A percentile compares a stretch with the other conserved stretches of the same genome.
These are phyloP conservation scores for Lasioglossum pauxillum DNA, from an alignment of 2,888 invertebrate genomes.

Conservation along the genomic window DNA sequence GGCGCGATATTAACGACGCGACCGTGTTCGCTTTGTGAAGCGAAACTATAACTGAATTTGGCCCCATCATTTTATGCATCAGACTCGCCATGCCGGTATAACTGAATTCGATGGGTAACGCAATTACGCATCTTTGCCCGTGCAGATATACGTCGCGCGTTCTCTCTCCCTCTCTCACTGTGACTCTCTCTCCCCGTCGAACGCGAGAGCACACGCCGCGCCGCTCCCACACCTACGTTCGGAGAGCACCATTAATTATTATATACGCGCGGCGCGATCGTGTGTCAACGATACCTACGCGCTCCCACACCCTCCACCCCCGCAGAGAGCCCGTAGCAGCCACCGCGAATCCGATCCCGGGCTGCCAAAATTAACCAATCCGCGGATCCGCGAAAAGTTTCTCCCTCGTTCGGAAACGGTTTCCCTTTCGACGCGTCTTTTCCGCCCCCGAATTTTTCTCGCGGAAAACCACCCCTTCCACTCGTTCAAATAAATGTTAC, in stretches of 20 bases:
- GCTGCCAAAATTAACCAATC: slow-evolving; percentile 31
- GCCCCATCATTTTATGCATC: slow-evolving; percentile 84
- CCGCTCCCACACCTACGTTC: slow-evolving; percentile 65
- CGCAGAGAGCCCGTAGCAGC: background rate
- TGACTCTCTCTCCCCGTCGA: slow-evolving; percentile 29
- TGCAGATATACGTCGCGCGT: slow-evolving; percentile 72
- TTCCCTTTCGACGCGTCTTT: slow-evolving; percentile 43
- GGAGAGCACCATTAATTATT: slow-evolving; percentile 72
- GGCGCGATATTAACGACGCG: slow-evolving; percentile 81
- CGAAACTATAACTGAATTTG: slow-evolving; percentile 84
- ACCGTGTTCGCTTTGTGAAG: slow-evolving; percentile 83
- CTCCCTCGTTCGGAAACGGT: slow-evolving; percentile 25
- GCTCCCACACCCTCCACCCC: background rate
- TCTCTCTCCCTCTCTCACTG: slow-evolving; percentile 17
- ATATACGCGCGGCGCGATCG: slow-evolving; percentile 63
- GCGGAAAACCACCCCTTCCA: background rate
- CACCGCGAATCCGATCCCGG: slow-evolving; percentile 3
- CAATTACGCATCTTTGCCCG: slow-evolving; percentile 84
- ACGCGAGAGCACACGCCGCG: slow-evolving; percentile 41
- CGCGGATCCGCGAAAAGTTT: slow-evolving; percentile 13
- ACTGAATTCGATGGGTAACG: slow-evolving; percentile 84
- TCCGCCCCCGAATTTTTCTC: too few species aligned
- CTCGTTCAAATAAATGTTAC: too few species aligned
- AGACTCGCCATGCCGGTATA: slow-evolving; percentile 83
- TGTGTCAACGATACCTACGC: slow-evolving; percentile 66